Base-by-base conservation (phyloP, 2,888 invertebrate species). In the Neocrepidodera transversa region DNA sequence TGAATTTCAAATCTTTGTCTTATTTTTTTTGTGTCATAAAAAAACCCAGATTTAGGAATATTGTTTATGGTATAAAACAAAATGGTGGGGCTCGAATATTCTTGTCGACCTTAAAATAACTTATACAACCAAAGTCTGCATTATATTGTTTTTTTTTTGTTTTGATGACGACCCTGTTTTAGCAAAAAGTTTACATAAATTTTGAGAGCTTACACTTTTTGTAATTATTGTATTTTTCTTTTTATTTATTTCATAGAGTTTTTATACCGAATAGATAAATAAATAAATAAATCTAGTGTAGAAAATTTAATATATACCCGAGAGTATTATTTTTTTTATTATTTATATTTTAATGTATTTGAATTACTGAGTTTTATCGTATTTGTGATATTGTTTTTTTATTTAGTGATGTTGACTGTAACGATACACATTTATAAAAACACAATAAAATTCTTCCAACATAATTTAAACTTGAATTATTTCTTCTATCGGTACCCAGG, bases 211-310 rank as follows among this genome's bases (percentile, higher is more conserved):
- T 64, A 58, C 48, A 43, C 54, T 49, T 67, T n/a, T 67, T 67
- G 66, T 65, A 65, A 64, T 63, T 64, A 63, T 59, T 69, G 65
- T 66, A 65, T 51, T 60, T 65, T 30, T 35, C n/a, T 61, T 66
- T 62, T 67, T 68, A 65, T 66, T 68, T 65, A 66, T 67, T 68
- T 65, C 59, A 62, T 69, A 67, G 65, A 57, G 60, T 69, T 69
- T 70, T 70, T 54, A 67, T 67, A 67, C 65, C 38, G 32, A 55
- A 48, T 62, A 58, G 57, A 32, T 51, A 55, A 48, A 56, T 62
- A 58, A 54, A 32, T 51, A 55, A 48, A 56, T 11, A 48, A 57
- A 42, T 32, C 30, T 54, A 54, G 54, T 8, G 45, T 45, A 45
- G 45, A 45, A 36, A n/a, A 17, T 28, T 45, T 45, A 35, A 53